These are phyloP conservation scores for Belonocnema kinseyi DNA, from an alignment of 1,140 invertebrate genomes.

Conservation along the genomic window DNA sequence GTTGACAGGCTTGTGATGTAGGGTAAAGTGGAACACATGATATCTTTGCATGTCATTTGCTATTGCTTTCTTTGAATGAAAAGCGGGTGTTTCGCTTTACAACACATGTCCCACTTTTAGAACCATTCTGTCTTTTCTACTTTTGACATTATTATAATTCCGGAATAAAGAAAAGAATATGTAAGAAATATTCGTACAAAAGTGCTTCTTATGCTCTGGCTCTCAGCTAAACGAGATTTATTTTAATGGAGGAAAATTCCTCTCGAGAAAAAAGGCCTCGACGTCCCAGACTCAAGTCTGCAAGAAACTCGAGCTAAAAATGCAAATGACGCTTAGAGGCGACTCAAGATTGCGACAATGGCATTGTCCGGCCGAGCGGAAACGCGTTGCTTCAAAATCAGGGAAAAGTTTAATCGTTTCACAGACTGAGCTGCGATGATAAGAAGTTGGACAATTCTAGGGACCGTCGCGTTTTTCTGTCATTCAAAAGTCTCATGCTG, in stretches of 20 bases:
- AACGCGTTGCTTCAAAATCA: conserved; percentile 44
- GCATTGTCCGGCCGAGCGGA: conserved; percentile 45
- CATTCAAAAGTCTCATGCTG: background rate
- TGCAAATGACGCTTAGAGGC: conserved; percentile 36
- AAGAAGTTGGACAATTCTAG: conserved; percentile 45
- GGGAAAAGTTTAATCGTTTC: conserved; percentile 56
- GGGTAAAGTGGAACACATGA: too few relatives aligned
- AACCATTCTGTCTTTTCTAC: too few relatives aligned
- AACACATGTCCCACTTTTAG: too few relatives aligned
- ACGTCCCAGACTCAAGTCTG: background rate
- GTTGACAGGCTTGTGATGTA: too few relatives aligned
- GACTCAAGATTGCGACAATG: conserved; percentile 32
- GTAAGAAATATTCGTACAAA: background rate
- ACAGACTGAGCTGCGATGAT: conserved; percentile 40
- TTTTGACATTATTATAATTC: too few relatives aligned
- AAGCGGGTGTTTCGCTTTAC: too few relatives aligned
- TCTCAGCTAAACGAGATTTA: background rate
- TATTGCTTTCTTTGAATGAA: too few relatives aligned
- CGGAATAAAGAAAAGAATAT: too few relatives aligned
- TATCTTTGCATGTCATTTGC: too few relatives aligned
- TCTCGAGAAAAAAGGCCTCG: background rate
- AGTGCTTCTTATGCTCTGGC: conserved; percentile 3
- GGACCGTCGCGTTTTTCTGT: conserved; percentile 33
- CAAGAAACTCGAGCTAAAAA: conserved; percentile 17
- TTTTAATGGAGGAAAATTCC: background rate